These are phyloP conservation scores for Helleia helle DNA, from an alignment of 2,888 invertebrate species.

Conservation along the genomic window DNA sequence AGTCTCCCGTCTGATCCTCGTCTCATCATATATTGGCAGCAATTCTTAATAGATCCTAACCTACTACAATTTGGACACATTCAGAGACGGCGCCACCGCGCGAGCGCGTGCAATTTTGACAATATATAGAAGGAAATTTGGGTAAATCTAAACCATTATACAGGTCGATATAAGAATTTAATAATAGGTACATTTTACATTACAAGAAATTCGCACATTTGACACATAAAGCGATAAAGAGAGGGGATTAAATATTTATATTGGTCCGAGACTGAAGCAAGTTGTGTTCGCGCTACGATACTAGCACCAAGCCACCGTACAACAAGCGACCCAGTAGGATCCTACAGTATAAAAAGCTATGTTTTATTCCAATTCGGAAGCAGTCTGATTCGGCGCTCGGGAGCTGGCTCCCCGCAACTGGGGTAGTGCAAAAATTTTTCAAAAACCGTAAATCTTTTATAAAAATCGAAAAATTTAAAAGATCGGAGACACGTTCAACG, in stretches of 20 bases:
- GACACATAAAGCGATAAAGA: conserved; percentile 72
- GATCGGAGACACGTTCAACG: conserved; percentile 33
- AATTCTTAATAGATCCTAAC: conserved; percentile 38
- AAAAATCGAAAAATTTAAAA: conserved; percentile 36
- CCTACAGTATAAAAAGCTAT: conserved; percentile 46
- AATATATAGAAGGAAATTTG: conserved; percentile 59
- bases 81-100: conserved; percentile 46
- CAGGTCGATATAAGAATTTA: conserved; percentile 66
- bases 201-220: conserved; percentile 70
- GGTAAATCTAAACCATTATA: conserved; percentile 71
- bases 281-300: conserved; percentile 48
- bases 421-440: conserved; percentile 43
- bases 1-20: conserved; percentile 26
- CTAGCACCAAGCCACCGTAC: conserved; percentile 72
- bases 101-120: conserved; percentile 40
- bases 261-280: conserved; percentile 73
- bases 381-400: conserved; percentile 19
- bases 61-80: conserved; percentile 64
- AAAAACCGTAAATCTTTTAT: conserved; percentile 57
- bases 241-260: conserved; percentile 60
- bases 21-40: conserved; percentile 54
- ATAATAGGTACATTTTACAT: conserved; percentile 64
- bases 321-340: conserved; percentile 31
- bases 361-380: conserved; percentile 22
- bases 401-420: conserved; percentile 23